These are phyloP conservation scores for Lithophane semibrunnea DNA, from an alignment of 2,888 invertebrate genomes.

Conservation along the genomic window DNA sequence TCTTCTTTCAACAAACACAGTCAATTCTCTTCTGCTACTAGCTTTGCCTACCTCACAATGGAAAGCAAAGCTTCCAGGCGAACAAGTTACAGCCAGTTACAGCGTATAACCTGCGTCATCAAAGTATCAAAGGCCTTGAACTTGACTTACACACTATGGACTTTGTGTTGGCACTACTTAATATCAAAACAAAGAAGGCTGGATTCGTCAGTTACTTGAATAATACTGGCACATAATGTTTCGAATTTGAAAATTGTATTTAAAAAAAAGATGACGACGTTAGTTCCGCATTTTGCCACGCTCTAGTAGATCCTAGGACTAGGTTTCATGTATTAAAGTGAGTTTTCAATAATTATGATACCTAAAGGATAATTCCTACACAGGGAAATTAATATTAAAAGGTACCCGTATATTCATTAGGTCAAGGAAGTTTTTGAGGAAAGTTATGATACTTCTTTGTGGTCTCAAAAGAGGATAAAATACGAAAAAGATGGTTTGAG, in stretches of 20 bases:
- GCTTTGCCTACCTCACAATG: neutral
- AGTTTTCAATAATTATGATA: neutral
- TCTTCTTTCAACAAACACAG: neutral
- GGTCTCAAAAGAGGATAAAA: slow-evolving; percentile 2
- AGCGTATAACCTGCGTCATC: slow-evolving; percentile 20
- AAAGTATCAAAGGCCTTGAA: slow-evolving; percentile 19
- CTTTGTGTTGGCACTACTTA: neutral
- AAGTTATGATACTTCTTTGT: neutral
- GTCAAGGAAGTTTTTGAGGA: neutral
- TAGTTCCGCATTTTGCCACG: neutral
- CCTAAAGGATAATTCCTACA: neutral
- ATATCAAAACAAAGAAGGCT: slow-evolving; percentile 8
- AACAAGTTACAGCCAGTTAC: neutral
- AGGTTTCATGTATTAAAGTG: neutral
- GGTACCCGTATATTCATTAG: neutral
- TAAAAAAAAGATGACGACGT: no score
- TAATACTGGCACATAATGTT: neutral
- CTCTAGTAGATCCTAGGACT: neutral
- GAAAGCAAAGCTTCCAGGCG: slow-evolving; percentile 4
- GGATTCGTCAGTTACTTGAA: neutral
- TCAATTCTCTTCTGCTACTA: neutral
- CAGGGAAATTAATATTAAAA: neutral
- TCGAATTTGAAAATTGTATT: no score
- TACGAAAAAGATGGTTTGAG: neutral
- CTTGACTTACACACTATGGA: slow-evolving; percentile 14